A percentile compares a stretch with the other conserved stretches of the same genome.
phyloP scores from a whole-genome alignment of 2,888 invertebrate species.

The Drosophila parthenogenetica region DNA sequence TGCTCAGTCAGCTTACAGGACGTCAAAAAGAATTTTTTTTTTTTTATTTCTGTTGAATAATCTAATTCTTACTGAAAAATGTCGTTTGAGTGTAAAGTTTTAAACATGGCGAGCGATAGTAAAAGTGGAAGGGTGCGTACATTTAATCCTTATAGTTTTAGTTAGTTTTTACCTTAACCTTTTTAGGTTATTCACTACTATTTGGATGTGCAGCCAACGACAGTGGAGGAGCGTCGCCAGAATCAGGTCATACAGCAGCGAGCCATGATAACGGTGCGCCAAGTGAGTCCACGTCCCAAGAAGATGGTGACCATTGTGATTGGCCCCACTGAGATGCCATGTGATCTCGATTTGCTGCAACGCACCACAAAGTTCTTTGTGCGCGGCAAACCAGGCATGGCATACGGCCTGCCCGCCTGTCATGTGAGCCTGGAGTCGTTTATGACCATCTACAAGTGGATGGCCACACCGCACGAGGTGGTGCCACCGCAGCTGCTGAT shows the following conservation, averaged over 20 bases:
- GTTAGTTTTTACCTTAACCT: too few relatives aligned
- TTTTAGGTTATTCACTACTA: neutral
- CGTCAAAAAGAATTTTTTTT: too few relatives aligned
- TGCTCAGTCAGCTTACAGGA: too few relatives aligned
- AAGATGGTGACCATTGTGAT: slow-evolving; percentile 30
- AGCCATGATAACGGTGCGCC: neutral
- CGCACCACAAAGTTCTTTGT: slow-evolving; percentile 13
- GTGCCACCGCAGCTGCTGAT: slow-evolving; percentile 31
- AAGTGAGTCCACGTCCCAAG: slow-evolving; percentile 16
- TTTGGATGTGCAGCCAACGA: neutral
- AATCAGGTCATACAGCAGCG: neutral
- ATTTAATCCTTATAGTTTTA: too few relatives aligned
- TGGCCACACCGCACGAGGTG: slow-evolving; percentile 24
- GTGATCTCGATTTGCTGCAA: slow-evolving; percentile 39
- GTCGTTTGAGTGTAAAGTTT: too few relatives aligned
- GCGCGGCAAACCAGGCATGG: slow-evolving; percentile 22
- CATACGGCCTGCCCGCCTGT: slow-evolving; percentile 15
- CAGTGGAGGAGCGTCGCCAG: neutral
- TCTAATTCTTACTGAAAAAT: too few relatives aligned
- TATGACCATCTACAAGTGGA: slow-evolving; percentile 39
- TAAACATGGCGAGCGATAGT: too few relatives aligned
- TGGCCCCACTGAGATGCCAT: slow-evolving; percentile 21
- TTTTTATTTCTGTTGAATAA: too few relatives aligned
- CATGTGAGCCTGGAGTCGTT: slow-evolving; percentile 27
- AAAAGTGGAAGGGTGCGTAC: too few relatives aligned